Base-by-base conservation (phyloP, 2,797 vertebrate species). In the Forpus xanthops region DNA sequence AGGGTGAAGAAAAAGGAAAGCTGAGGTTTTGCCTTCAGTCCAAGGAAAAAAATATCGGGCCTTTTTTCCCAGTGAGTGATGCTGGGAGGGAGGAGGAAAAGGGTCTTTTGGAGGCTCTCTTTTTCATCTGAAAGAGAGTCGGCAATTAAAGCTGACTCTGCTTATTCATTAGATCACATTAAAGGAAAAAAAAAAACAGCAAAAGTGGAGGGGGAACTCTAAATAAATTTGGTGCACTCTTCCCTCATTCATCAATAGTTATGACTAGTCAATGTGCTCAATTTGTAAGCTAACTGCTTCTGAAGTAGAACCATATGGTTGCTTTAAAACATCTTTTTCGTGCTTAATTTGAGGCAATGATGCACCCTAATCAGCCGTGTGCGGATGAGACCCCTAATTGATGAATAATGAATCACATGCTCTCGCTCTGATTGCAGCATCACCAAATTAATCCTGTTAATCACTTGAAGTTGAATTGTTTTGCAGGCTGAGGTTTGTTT, bases 331-430 rank as follows among this genome's bases (percentile, higher is more conserved):
- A 93, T 94, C 95, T 77, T 92, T 97, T 97, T 94, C 62, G 85
- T 97, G 96, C 95, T 95, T 98, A 97, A 98, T 98, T 98, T 97
- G 97, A 95, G 96, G 96, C 96, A 97, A 98, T 96, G 97, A 97
- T 95, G 98, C 85, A 58, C 97, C 93, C 85, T 97, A 95, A 97
- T 97, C 96, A 97, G 94, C 94, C 28, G 11, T 30, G 96, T 64
- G 95, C 53, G 96, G 97, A 97, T 96, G 95, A 97, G 94, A 88
- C 96, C 91, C 31, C 25, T 93, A 97, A 96, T 84, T 91, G 97
- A 96, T 72, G 95, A 81, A 96, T 94, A 95, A 91, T 77, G 75
- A 93, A 94, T 97, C 96, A 93, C 67, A 72, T 95, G 96, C 86
- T 62, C 28, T 55, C 5, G 5, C 91, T 85, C 95, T 71, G 92